These are phyloP conservation scores for Sinodicranocentrus sp. DNA, from an alignment of 2,888 invertebrate species.

Conservation along the genomic window DNA sequence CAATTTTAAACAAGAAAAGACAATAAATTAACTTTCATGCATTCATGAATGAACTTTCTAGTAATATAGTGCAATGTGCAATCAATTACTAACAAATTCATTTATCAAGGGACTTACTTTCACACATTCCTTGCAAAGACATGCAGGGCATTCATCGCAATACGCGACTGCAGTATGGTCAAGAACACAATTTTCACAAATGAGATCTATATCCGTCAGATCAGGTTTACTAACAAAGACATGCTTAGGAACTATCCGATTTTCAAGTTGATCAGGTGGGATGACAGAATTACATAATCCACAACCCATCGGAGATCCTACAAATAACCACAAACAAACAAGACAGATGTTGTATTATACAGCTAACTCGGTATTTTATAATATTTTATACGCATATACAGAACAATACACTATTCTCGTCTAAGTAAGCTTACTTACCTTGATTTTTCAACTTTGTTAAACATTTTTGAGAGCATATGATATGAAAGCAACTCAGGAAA, in stretches of 20 bases:
- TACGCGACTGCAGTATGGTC: conserved; percentile 22
- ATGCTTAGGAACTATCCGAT: background rate
- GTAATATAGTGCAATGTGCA: too few relatives aligned
- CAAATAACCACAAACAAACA: too few relatives aligned
- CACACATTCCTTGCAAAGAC: conserved; percentile 20
- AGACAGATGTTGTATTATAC: background rate
- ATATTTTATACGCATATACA: background rate
- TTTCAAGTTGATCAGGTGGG: background rate
- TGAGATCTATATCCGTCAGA: background rate
- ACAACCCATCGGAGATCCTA: background rate
- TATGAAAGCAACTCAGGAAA: conserved; percentile 48
- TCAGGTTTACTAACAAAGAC: conserved; percentile 11
- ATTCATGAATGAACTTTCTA: too few relatives aligned
- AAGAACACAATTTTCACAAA: conserved; percentile 43
- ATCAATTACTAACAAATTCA: too few relatives aligned
- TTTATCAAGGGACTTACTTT: conserved; percentile 32
- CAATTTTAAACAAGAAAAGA: too few relatives aligned
- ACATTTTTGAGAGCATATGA: conserved; percentile 51
- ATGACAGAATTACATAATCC: background rate
- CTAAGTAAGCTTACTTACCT: background rate
- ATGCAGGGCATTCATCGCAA: conserved; percentile 32
- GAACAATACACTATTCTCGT: background rate
- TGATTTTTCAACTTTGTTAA: background rate
- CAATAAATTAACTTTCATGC: too few relatives aligned
- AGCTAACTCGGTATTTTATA: background rate